Conservation (phyloP, 2,888 invertebrate genomes). For the Chironomus tentans region DNA sequence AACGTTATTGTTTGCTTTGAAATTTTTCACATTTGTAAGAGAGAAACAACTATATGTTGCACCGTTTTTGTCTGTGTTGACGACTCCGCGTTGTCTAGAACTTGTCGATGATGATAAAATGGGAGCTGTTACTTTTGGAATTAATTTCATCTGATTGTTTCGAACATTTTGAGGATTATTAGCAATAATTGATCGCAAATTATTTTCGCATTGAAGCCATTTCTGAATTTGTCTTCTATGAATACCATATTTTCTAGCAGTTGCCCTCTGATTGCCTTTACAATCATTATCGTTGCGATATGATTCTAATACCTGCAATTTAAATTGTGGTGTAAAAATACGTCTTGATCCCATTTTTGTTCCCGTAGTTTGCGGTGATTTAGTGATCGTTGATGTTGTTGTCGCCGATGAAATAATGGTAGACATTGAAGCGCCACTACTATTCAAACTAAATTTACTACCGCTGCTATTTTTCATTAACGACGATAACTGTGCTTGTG, state of each 20-base stretch:
- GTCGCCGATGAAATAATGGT: constrained; percentile 35
- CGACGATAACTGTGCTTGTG: constrained; percentile 5
- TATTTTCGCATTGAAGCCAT: constrained; percentile 80
- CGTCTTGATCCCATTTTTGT: constrained; percentile 66
- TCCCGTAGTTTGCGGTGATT: constrained; percentile 32
- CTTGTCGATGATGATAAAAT: constrained; percentile 10
- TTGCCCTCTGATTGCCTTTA: constrained; percentile 81
- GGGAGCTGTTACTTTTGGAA: constrained; percentile 32
- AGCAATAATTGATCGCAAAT: constrained; percentile 62
- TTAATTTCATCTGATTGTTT: constrained; percentile 23
- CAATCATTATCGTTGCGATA: constrained; percentile 79
- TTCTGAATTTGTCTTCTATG: constrained; percentile 85
- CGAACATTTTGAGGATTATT: constrained; percentile 36
- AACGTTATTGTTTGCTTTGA: not conserved
- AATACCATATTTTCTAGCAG: constrained; percentile 82
- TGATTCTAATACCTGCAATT: constrained; percentile 79
- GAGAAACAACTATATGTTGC: constrained; percentile 26
- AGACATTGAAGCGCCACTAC: constrained; percentile 32
- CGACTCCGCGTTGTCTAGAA: constrained; percentile 36
- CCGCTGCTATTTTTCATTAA: constrained; percentile 33
- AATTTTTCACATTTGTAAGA: constrained; percentile 12
- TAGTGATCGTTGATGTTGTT: constrained; percentile 31
- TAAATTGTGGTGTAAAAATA: constrained; percentile 82
- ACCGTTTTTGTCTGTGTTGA: constrained; percentile 24
- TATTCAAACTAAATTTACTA: constrained; percentile 33